Percentiles rank a stretch among this genome's conserved stretches.
Conservation (phyloP, 2,797 vertebrate genomes). For the Manis pentadactyla region DNA sequence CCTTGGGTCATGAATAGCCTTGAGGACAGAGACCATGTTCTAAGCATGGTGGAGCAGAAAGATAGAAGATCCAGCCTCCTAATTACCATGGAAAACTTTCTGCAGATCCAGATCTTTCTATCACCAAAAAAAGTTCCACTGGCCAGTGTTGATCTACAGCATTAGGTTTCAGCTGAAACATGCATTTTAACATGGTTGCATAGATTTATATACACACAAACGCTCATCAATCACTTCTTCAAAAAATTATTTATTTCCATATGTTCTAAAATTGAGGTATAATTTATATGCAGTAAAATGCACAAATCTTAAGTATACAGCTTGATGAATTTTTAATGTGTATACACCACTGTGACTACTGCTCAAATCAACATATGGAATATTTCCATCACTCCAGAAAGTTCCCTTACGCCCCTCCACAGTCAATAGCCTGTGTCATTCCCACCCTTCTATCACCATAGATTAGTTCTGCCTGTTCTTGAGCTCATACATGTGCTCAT, state of each 20-base stretch:
- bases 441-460: background rate
- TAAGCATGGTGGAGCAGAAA: background rate
- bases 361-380: background rate
- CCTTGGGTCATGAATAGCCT: background rate
- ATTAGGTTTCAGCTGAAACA: too few relatives aligned
- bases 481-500: background rate
- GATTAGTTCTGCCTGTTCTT: background rate
- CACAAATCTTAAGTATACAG: background rate
- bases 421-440: background rate
- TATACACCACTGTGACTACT: background rate
- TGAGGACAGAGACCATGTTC: background rate
- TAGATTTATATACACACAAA: too few relatives aligned
- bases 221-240: too few relatives aligned
- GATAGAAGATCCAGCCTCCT: background rate
- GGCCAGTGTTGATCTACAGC: too few relatives aligned
- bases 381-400: background rate
- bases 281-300: too few relatives aligned
- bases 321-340: conserved; percentile 58
- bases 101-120: too few relatives aligned
- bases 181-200: too few relatives aligned
- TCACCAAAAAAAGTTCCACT: too few relatives aligned
- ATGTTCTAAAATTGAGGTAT: too few relatives aligned
- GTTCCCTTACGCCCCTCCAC: background rate
- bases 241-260: too few relatives aligned
- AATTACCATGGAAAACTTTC: background rate